Conservation (phyloP, 2,113 vertebrate genomes). For the Tiliqua scincoides region DNA sequence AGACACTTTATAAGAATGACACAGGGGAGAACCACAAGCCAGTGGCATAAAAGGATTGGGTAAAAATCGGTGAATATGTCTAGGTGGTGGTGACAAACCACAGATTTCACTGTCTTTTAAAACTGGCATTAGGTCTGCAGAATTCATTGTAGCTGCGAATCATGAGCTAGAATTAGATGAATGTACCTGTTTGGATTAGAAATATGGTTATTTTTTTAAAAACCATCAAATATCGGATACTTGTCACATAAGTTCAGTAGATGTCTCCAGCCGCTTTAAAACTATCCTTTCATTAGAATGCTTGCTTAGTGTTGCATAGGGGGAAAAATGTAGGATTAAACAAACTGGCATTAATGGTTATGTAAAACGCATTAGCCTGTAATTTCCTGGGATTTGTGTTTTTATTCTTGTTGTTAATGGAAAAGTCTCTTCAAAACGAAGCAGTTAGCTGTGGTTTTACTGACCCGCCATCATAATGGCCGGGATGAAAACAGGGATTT, state of each 20-base stretch:
- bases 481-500: constrained; percentile 58
- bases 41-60: not conserved
- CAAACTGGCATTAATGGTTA: constrained; percentile 81
- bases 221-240: constrained; percentile 16
- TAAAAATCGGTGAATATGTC: not conserved
- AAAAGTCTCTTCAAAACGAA: constrained; percentile 49
- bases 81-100: not conserved
- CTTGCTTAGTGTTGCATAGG: constrained; percentile 24
- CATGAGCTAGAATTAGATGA: not conserved
- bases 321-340: constrained; percentile 76
- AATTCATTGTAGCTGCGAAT: not conserved
- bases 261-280: not conserved
- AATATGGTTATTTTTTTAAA: not conserved
- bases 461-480: constrained; percentile 40
- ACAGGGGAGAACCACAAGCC: not conserved
- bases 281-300: not conserved
- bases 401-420: constrained; percentile 42
- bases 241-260: constrained; percentile 20
- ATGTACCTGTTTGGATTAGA: not conserved
- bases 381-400: constrained; percentile 81
- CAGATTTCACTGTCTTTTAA: not conserved
- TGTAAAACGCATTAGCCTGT: constrained; percentile 78
- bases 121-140: not conserved
- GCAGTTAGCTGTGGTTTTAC: constrained; percentile 37
- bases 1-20: not conserved